Evolutionary conservation across 2,888 invertebrate genomes (phyloP), one percentile per base, ranked within the genome.

Genomic region (Globia sparganii): DNA sequence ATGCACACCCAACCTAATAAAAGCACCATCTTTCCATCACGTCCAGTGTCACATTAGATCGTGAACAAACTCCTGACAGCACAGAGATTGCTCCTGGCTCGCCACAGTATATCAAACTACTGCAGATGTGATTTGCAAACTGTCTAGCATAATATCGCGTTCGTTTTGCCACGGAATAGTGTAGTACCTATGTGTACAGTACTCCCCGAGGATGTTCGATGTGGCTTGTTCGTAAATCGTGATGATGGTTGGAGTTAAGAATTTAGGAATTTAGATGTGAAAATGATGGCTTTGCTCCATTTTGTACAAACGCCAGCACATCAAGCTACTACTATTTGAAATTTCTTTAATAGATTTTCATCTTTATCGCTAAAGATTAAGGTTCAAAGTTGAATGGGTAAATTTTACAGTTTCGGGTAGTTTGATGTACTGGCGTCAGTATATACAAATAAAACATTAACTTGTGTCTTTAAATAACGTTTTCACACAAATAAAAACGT

Each of bases 91-190:
- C 69, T 72, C 43, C 53, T 40, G 31, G 31, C 67, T 43, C n/a
- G 1, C 68, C 37, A n/a, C 46, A 31, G 31, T 56, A 62, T 66
- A 72, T 62, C 71, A 77, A 83, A 82, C 80, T 49, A 37, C 56
- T 77, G 64, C 64, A 72, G 46, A 78, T 68, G 65, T 84, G 73
- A 82, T 82, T 82, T 82, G 68, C 73, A 61, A 81, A 64, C 79
- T 82, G 84, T 84, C 84, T 61, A 46, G 56, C 68, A 56, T 65
- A 64, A 79, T 84, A 79, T 68, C 28, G 28, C 46, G 53, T 72
- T 68, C 74, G 49, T 83, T 79, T 79, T 74, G 67, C 71, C 40
- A 68, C 71, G 8, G 68, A 71, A 71, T 74, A 64, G 4, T 37
- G 15, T 58, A 78, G 59, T 70, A 46, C 6, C 8, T 56, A 61